Percentiles rank a stretch among this genome's conserved stretches.
These are phyloP conservation scores for Heliornis fulica DNA, from an alignment of 2,113 vertebrate genomes.

Conservation along the genomic window DNA sequence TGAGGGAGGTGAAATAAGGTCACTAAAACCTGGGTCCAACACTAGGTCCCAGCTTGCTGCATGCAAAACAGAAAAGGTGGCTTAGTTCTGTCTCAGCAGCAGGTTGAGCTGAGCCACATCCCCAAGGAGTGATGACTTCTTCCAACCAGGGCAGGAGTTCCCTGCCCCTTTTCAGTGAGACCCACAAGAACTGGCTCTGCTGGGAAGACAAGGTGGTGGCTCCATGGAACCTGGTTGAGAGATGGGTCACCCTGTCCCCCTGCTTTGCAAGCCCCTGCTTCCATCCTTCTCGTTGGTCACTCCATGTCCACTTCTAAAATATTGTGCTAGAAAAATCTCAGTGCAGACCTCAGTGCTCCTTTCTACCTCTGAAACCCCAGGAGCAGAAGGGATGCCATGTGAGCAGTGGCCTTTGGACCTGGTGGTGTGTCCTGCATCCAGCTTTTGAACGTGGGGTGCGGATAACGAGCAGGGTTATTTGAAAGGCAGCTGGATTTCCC, in stretches of 20 bases:
- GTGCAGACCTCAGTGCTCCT: accelerated
- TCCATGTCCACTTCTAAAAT: accelerated
- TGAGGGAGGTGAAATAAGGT: background rate
- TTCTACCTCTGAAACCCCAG: background rate
- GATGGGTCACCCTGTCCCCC: accelerated
- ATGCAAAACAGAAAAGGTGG: background rate
- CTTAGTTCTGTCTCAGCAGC: background rate
- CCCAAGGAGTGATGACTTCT: background rate
- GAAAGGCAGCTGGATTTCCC: background rate
- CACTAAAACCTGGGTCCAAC: background rate
- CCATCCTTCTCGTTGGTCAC: background rate
- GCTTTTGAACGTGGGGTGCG: background rate
- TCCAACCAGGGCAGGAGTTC: background rate
- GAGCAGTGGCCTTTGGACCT: background rate
- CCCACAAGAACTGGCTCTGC: accelerated
- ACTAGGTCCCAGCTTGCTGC: background rate
- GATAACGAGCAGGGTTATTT: background rate
- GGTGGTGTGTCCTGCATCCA: background rate
- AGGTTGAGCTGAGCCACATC: background rate
- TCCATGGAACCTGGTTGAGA: accelerated
- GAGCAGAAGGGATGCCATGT: background rate
- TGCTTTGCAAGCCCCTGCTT: background rate
- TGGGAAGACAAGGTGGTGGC: background rate
- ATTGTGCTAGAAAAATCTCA: no score
- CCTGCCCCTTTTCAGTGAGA: accelerated